Percentiles rank a stretch among this genome's conserved stretches.
Conservation (phyloP, 2,797 vertebrate genomes). For the Gobionotothen gibberifrons region DNA sequence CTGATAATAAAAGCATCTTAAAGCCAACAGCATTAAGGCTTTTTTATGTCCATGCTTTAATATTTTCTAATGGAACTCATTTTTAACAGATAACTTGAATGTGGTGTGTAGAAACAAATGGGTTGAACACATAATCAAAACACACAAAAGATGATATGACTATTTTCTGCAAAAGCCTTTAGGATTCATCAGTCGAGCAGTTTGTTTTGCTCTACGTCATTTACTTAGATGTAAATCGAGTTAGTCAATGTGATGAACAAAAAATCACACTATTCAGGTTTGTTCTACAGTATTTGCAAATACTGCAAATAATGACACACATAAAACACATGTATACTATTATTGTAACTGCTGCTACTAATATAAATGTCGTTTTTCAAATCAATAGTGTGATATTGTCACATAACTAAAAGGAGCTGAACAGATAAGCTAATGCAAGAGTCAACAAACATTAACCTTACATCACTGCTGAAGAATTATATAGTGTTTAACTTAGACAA, state of each 20-base stretch:
- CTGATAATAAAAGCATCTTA: conserved; percentile 11
- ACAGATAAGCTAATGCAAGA: conserved; percentile 18
- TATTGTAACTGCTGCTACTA: not conserved
- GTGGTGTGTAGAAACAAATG: not conserved
- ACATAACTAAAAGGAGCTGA: conserved; percentile 5
- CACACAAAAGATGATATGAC: conserved; percentile 44
- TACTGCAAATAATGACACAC: not conserved
- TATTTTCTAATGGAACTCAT: not conserved
- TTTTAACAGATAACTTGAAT: not conserved
- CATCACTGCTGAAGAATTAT: conserved; percentile 25
- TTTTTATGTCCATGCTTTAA: not conserved
- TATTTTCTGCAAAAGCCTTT: not conserved
- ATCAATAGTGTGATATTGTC: not conserved
- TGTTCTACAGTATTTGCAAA: not conserved
- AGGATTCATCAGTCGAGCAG: not conserved
- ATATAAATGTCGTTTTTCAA: not conserved
- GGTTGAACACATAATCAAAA: conserved; percentile 44
- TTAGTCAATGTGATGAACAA: not conserved
- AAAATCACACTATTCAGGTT: not conserved
- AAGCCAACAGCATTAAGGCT: not conserved
- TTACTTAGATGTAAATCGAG: not conserved
- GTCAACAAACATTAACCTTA: conserved; percentile 11
- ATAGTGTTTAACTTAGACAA: conserved; percentile 32
- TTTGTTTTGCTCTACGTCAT: not conserved
- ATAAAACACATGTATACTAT: not conserved